phyloP scores from a whole-genome alignment of 2,113 vertebrate genomes.

The Manacus vitellinus region DNA sequence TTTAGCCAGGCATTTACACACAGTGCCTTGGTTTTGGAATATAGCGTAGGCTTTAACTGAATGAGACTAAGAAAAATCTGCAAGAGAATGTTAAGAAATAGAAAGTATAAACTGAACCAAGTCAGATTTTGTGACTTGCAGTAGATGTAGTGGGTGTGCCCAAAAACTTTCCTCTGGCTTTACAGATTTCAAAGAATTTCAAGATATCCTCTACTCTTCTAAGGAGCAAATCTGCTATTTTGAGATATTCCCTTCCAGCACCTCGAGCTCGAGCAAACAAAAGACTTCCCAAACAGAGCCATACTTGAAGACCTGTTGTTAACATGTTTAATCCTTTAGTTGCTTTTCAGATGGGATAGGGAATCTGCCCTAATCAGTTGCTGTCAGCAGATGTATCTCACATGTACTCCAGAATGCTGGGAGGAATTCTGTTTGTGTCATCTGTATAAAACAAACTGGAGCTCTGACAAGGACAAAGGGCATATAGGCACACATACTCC shows the following conservation, averaged over 20 bases:
- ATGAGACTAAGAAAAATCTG: not conserved
- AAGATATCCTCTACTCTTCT: not conserved
- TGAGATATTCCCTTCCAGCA: not conserved
- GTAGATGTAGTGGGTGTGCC: not conserved
- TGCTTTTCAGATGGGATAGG: not conserved
- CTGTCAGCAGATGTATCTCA: not conserved
- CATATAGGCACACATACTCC: fast-evolving
- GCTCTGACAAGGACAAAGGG: not conserved
- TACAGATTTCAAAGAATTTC: not conserved
- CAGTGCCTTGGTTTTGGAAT: not conserved
- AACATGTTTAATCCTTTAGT: not conserved
- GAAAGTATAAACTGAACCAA: not conserved
- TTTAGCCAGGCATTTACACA: not conserved
- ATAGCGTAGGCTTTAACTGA: not conserved
- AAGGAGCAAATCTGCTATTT: not conserved
- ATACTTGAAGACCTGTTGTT: not conserved
- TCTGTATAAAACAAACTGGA: not conserved
- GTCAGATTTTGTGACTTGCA: not conserved
- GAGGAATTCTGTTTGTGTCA: not conserved
- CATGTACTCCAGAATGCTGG: fast-evolving
- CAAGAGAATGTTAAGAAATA: not conserved
- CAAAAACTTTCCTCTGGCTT: not conserved
- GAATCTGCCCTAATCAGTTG: not conserved
- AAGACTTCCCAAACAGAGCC: not conserved
- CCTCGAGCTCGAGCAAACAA: fast-evolving